Evolutionary conservation across 2,113 vertebrate species (phyloP), one percentile per base, ranked within the genome.

Genomic region (Xiphorhynchus elegans): DNA sequence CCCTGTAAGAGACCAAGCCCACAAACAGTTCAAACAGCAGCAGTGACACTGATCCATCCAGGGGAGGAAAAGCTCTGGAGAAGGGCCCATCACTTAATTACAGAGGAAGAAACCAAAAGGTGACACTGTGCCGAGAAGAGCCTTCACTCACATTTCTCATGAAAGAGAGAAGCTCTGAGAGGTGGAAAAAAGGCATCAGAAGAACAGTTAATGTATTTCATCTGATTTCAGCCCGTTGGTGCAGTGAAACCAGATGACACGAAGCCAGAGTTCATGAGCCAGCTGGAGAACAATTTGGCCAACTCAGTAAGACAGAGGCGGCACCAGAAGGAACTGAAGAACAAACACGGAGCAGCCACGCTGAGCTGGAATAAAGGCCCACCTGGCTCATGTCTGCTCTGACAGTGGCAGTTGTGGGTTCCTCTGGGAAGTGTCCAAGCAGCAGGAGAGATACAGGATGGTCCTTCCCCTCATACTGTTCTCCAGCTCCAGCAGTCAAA

Each of bases 111-210:
- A 92, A 52, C 20, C 82, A 62, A 70, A 59, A 77, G 39, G 68
- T 84, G 68, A 68, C 78, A 78, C 31, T 0, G 1, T 66, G 53
- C 31, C 0, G 1, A n/a, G 44, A 42, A 84, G 58, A 72, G 17
- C 58, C 53, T 87, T 76, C 31, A 9, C 39, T 67, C 39, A 28
- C 13, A 28, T 79, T 79, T 87, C 81, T 79, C 37, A 11, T 10
- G 53, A 59, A 59, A 73, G 14, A 68, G 62, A 87, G 56, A 66
- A 26, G 24, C 64, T 81, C 58, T 44, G 6, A 50, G 72, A 4
- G 19, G 50, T 89, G 62, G 89, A 23, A 79, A 78, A 64, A 73
- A 70, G 76, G 29, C 77, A 46, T 87, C 77, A 89, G 50, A 66
- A 46, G 50, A 89, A 58, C n/a, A 68, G 55, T 70, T 70, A 35